These are phyloP conservation scores for Littorina saxatilis DNA, from an alignment of 1,140 invertebrate genomes.

Conservation along the genomic window DNA sequence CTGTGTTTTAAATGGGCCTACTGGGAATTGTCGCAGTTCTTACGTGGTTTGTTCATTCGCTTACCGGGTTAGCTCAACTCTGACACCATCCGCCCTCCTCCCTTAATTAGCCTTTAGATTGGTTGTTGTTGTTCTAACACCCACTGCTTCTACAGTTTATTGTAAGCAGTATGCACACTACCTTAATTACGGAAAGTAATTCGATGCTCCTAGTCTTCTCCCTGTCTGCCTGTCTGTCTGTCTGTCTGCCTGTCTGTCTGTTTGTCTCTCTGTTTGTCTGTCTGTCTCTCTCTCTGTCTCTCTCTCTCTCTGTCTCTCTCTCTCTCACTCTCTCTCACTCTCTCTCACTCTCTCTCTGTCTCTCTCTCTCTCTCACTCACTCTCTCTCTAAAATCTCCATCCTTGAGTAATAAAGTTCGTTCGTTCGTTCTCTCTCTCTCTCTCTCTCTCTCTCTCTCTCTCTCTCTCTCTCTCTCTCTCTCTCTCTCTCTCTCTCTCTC, in stretches of 20 bases:
- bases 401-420: not conserved
- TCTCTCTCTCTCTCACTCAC: not conserved
- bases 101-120: too few species aligned
- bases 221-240: slow-evolving; percentile 9
- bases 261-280: not conserved
- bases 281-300: not conserved
- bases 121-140: too few species aligned
- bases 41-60: too few species aligned
- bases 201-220: too few species aligned
- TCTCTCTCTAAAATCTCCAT: too few species aligned
- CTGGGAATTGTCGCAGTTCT: too few species aligned
- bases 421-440: not conserved
- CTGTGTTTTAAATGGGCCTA: too few species aligned
- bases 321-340: not conserved
- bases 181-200: too few species aligned
- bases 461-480: slow-evolving; percentile 23
- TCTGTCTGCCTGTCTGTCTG: slow-evolving; percentile 9
- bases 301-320: not conserved
- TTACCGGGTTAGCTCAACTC: too few species aligned
- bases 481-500: slow-evolving; percentile 19
- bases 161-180: too few species aligned
- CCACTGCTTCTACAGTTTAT: too few species aligned
- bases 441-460: slow-evolving; percentile 5
- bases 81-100: too few species aligned
- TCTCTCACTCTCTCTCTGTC: not conserved